Evolutionary conservation across 2,113 vertebrate species (phyloP).

Genomic region (Henicopernis longicauda): DNA sequence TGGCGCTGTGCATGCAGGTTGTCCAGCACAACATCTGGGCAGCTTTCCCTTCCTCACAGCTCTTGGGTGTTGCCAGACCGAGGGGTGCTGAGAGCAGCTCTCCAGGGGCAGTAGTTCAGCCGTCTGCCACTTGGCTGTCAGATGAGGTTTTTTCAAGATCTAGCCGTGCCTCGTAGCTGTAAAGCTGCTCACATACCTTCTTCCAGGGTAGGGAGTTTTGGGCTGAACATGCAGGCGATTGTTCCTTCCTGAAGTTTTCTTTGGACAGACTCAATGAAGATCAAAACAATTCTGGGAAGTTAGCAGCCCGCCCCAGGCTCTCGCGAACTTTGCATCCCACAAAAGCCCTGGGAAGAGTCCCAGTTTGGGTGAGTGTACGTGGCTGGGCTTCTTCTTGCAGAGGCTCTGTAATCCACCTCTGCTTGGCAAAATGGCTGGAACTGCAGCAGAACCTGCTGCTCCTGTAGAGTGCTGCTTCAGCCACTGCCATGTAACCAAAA

Average conservation of each 20-base stretch:
- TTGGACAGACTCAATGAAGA: background rate
- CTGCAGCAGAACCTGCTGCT: background rate
- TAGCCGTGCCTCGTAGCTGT: background rate
- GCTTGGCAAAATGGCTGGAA: background rate
- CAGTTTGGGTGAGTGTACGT: background rate
- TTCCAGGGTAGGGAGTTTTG: background rate
- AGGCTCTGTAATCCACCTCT: background rate
- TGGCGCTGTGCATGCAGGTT: rapidly evolving
- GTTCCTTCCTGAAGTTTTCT: background rate
- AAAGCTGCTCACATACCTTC: background rate
- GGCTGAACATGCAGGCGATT: background rate
- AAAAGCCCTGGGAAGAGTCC: background rate
- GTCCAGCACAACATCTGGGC: rapidly evolving
- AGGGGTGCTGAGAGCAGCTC: background rate
- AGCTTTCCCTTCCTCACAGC: background rate
- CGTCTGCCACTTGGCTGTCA: rapidly evolving
- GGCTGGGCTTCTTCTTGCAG: background rate
- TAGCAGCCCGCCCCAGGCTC: background rate
- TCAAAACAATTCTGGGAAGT: background rate
- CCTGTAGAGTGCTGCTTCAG: background rate
- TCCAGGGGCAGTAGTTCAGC: background rate
- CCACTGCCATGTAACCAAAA: background rate
- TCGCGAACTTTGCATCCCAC: background rate
- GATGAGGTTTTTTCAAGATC: background rate
- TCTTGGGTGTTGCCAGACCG: background rate